Evolutionary conservation across 53 echinoderm and acorn worm species (phyloP), one percentile per base, ranked within the genome.

Genomic region (Hippasteria phrygiana): DNA sequence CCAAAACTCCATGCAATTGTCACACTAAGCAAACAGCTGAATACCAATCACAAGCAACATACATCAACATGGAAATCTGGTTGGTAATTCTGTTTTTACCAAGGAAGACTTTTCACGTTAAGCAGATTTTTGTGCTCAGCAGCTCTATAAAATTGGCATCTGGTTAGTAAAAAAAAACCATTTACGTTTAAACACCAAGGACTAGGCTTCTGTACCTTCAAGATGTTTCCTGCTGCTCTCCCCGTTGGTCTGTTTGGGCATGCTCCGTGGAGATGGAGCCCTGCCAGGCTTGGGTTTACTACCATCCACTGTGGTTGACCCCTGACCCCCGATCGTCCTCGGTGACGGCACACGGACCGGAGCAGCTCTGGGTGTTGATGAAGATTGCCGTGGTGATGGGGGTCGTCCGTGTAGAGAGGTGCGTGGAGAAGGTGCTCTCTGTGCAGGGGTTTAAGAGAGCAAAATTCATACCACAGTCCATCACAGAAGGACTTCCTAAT

Each of bases 351-450:
- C 56, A 5, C 81, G 81, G 17, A 39, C 81, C 3, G 48, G 76
- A 1, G 77, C 16, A 43, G 37, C 40, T 70, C 65, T 79, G 51
- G 56, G 90, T 53, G 93, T 22, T 16, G 86, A 80, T 5, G 90
- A 69, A 34, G 83, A 91, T 73, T 94, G 92, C 33, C 93, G 54
- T 36, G 96, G 96, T 39, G 96, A 94, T 42, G 92, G 89, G 14
- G 94, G 90, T 71, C 92, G 51, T 22, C 46, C 47, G 14, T 85
- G 85, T 69, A 85, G 35, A 35, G 93, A 62, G 6, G 93, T 90
- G 8, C 95, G 91, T 16, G 95, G 93, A 63, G 95, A 95, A 10
- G 93, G 91, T 5, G 93, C 93, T 69, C 95, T 93, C 95, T 95
- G 93, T 72, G 13, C 8, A 41, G 20, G 73, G 27, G 67, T 67